A percentile compares a stretch with the other conserved stretches of the same genome.
phyloP scores from a whole-genome alignment of 2,888 invertebrate species.

The Eupithecia centaureata region DNA sequence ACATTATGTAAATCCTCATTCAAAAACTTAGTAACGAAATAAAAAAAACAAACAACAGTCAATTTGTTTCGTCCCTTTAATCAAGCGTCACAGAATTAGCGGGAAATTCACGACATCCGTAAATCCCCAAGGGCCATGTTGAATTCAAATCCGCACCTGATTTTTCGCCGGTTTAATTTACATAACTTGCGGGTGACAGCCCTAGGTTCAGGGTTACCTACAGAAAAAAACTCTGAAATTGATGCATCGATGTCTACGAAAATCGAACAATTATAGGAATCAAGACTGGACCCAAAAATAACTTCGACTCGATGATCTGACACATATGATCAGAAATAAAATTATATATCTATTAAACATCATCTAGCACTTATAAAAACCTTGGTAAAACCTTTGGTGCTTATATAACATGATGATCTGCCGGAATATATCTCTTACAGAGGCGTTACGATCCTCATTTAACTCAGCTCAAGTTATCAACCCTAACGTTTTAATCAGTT shows the following conservation, averaged over 20 bases:
- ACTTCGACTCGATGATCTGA: background rate
- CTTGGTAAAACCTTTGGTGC: background rate
- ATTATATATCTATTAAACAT: background rate
- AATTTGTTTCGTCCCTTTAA: constrained; percentile 48
- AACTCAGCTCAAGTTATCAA: constrained; percentile 38
- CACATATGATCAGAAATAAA: background rate
- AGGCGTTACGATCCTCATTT: background rate
- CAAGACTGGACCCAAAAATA: background rate
- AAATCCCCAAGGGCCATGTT: constrained; percentile 46
- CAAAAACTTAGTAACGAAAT: constrained; percentile 39
- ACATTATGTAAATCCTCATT: constrained; percentile 14
- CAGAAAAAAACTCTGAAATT: background rate
- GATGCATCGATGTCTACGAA: background rate
- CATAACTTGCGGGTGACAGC: constrained; percentile 56
- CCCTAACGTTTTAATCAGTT: constrained; percentile 66
- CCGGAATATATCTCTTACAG: background rate
- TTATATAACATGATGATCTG: background rate
- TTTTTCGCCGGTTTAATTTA: constrained; percentile 51
- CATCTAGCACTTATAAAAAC: background rate
- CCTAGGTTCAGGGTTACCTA: constrained; percentile 44
- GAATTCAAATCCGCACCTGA: constrained; percentile 49
- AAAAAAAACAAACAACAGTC: constrained; percentile 44
- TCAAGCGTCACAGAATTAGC: constrained; percentile 48
- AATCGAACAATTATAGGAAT: background rate
- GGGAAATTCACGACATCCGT: constrained; percentile 45